These are phyloP conservation scores for Girardinus metallicus DNA, from an alignment of 2,797 vertebrate species.

Conservation along the genomic window DNA sequence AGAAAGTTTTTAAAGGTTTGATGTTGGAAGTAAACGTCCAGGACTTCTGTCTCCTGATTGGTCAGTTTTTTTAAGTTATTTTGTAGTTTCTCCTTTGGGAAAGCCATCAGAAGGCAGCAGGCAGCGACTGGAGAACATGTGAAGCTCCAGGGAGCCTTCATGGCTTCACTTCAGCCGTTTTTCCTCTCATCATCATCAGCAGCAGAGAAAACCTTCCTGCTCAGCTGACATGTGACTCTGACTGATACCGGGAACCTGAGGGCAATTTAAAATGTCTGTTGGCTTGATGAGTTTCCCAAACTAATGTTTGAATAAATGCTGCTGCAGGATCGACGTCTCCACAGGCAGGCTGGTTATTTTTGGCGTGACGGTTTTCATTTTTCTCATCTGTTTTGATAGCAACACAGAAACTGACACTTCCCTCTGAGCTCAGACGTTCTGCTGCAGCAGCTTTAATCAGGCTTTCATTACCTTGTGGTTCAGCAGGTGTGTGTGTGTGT, in stretches of 20 bases:
- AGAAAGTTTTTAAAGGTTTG: too few relatives aligned
- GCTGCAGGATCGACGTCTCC: too few relatives aligned
- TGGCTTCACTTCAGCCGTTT: not conserved
- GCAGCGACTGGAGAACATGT: too few relatives aligned
- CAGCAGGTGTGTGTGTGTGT: not conserved
- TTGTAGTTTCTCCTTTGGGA: too few relatives aligned
- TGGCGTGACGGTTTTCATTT: not conserved
- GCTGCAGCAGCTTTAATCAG: not conserved
- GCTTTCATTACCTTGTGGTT: not conserved
- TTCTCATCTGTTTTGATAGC: not conserved
- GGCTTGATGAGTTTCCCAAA: too few relatives aligned
- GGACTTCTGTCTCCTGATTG: too few relatives aligned
- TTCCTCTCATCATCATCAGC: not conserved
- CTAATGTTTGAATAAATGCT: too few relatives aligned
- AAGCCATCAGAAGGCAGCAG: too few relatives aligned
- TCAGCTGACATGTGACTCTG: not conserved
- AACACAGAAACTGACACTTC: not conserved
- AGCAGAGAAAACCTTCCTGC: conserved; percentile 9
- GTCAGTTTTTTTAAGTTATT: too few relatives aligned
- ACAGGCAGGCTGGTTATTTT: not conserved
- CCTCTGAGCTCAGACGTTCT: not conserved
- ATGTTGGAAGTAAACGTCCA: too few relatives aligned
- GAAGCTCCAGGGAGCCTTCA: too few relatives aligned
- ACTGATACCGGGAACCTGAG: not conserved
- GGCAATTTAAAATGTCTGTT: too few relatives aligned